Evolutionary conservation across 2,113 vertebrate genomes (phyloP).

Genomic region (Lamprotornis superbus): DNA sequence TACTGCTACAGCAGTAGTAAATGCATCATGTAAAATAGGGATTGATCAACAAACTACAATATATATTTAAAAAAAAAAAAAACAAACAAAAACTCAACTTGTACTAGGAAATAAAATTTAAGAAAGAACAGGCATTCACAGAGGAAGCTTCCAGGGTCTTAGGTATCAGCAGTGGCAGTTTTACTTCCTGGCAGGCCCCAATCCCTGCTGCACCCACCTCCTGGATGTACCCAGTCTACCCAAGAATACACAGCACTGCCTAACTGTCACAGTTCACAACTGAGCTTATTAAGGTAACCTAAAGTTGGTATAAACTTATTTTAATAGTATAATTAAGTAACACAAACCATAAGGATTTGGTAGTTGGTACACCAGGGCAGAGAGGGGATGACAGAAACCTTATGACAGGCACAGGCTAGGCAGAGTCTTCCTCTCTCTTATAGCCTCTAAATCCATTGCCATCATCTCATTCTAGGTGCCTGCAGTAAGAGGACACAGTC

Average conservation of each 20-base stretch:
- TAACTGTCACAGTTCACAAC: neutral
- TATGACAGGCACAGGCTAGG: neutral
- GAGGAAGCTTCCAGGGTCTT: neutral
- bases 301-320: neutral
- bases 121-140: neutral
- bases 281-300: neutral
- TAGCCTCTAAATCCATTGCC: neutral
- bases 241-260: neutral
- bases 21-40: neutral
- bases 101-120: neutral
- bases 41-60: neutral
- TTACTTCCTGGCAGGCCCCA: neutral
- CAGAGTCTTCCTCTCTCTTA: neutral
- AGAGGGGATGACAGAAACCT: neutral
- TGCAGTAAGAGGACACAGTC: neutral
- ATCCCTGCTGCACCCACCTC: neutral
- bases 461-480: neutral
- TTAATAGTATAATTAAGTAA: neutral
- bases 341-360: neutral
- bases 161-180: neutral
- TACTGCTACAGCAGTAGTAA: neutral
- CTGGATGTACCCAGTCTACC: neutral
- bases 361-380: fast-evolving
- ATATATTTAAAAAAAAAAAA: neutral
- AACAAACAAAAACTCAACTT: neutral